These are phyloP conservation scores for Trachelus troglodyta DNA, from an alignment of 2,888 invertebrate species.

Conservation along the genomic window DNA sequence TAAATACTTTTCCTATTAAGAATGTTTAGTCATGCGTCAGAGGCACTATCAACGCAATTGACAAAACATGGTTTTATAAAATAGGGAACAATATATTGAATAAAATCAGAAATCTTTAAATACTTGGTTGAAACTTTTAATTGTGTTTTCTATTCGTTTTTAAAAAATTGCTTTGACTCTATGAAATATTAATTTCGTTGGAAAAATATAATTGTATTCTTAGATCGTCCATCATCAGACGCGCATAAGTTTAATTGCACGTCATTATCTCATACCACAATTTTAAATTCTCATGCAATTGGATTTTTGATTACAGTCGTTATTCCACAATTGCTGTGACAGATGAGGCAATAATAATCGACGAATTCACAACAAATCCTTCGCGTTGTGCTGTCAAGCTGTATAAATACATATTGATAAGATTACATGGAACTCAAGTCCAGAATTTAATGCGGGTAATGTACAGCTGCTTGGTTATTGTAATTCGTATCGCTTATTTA, in stretches of 20 bases:
- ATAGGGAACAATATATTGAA: neutral
- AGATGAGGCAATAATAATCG: neutral
- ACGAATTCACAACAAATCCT: neutral
- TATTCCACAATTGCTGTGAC: neutral
- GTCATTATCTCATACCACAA: neutral
- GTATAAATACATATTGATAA: neutral
- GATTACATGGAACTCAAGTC: neutral
- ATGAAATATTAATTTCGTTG: neutral
- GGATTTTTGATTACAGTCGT: neutral
- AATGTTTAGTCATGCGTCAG: neutral
- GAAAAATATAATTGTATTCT: neutral
- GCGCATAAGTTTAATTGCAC: neutral
- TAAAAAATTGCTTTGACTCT: neutral
- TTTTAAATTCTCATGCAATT: neutral
- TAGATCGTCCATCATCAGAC: neutral
- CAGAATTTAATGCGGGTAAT: neutral
- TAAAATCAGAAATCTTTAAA: neutral
- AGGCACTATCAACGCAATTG: neutral
- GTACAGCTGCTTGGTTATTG: neutral
- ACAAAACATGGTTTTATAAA: neutral
- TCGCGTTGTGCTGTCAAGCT: neutral
- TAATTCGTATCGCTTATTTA: neutral
- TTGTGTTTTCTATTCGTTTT: neutral
- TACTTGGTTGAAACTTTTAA: neutral
- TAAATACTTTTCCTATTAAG: neutral